Percentiles rank a stretch among this genome's conserved stretches.
Evolutionary conservation across 2,888 invertebrate genomes (phyloP).

Genomic region (Andrena bucephala): DNA sequence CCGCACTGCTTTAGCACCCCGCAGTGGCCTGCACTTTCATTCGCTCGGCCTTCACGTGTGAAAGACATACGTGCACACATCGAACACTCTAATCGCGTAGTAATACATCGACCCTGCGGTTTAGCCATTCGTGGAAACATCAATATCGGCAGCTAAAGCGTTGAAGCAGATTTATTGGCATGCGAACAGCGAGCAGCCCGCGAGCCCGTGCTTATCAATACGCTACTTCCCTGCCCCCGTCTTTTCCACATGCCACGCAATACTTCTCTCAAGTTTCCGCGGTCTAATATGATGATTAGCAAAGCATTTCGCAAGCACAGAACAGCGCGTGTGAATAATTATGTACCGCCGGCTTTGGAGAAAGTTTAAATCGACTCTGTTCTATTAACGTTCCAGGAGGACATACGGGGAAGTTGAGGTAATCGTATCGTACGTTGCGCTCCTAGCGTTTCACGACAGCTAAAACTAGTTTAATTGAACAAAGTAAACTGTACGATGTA

Average conservation of each 20-base stretch:
- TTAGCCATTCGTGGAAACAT: conserved; percentile 69
- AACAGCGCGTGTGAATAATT: conserved; percentile 37
- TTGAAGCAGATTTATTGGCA: conserved; percentile 69
- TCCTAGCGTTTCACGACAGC: conserved; percentile 7
- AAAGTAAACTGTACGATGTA: neutral
- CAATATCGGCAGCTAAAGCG: conserved; percentile 65
- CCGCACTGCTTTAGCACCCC: neutral
- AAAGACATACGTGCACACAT: conserved; percentile 24
- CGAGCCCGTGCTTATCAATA: conserved; percentile 65
- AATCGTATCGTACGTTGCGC: conserved; percentile 31
- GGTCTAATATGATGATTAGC: conserved; percentile 7
- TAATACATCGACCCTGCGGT: conserved; percentile 70
- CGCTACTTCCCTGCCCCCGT: conserved; percentile 38
- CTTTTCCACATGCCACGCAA: conserved; percentile 20
- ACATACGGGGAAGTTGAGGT: conserved; percentile 19
- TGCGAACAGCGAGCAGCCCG: conserved; percentile 47
- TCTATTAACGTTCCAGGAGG: conserved; percentile 26
- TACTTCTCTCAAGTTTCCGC: conserved; percentile 5
- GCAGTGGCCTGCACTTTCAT: conserved; percentile 15
- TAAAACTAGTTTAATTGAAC: conserved; percentile 34
- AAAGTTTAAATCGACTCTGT: conserved; percentile 42
- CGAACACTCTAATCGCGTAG: conserved; percentile 62
- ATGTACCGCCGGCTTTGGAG: neutral
- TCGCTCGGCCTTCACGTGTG: conserved; percentile 48
- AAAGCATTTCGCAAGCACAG: conserved; percentile 7